A percentile compares a stretch with the other conserved stretches of the same genome.
Conservation (phyloP, 2,888 invertebrate species). For the Calameuta pallipes region DNA sequence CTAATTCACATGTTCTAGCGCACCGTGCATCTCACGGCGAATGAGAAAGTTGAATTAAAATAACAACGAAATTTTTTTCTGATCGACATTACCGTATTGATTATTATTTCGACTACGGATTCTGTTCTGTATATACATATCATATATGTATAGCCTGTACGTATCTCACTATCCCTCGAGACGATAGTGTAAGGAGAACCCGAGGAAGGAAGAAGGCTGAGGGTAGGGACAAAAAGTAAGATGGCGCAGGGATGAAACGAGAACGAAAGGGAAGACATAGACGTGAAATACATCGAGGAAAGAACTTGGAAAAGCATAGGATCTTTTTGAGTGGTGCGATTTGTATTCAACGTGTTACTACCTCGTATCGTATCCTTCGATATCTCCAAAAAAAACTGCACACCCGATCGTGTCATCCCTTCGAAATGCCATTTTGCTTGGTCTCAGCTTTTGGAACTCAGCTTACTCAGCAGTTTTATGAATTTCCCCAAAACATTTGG, state of each 20-base stretch:
- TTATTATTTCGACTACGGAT: background rate
- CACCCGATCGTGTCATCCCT: slow-evolving; percentile 17
- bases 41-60: background rate
- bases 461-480: slow-evolving; percentile 2
- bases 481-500: background rate
- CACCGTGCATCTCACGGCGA: background rate
- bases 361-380: slow-evolving; percentile 34
- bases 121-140: background rate
- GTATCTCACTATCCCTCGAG: background rate
- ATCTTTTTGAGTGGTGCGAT: slow-evolving; percentile 36
- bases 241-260: background rate
- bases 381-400: slow-evolving; percentile 39
- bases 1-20: slow-evolving; percentile 20
- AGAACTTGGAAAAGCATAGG: slow-evolving; percentile 11
- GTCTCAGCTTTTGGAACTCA: slow-evolving; percentile 15
- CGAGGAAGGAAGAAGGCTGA: background rate
- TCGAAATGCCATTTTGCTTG: slow-evolving; percentile 22
- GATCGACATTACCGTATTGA: background rate
- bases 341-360: slow-evolving; percentile 41
- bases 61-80: background rate
- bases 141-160: background rate
- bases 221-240: background rate
- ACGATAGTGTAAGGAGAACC: background rate
- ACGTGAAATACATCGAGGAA: background rate
- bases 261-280: background rate